Conservation (phyloP, 2,888 invertebrate genomes). For the Tetheella fluctuosa region DNA sequence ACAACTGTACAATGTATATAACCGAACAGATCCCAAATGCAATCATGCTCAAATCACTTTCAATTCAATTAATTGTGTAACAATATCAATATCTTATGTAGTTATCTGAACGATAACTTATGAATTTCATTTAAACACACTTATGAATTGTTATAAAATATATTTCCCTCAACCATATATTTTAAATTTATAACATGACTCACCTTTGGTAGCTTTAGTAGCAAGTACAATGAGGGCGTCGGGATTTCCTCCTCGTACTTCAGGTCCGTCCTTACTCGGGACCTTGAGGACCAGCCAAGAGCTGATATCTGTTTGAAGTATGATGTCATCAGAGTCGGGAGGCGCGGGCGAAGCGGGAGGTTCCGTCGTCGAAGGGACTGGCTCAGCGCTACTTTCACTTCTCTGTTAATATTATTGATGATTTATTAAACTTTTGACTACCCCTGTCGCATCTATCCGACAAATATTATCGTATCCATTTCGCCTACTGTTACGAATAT, state of each 20-base stretch:
- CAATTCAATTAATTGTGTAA: constrained; percentile 14
- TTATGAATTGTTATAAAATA: not conserved
- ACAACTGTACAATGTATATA: not conserved
- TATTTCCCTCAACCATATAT: constrained; percentile 15
- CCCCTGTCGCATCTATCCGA: no score
- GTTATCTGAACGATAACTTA: not conserved
- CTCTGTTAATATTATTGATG: constrained; percentile 42
- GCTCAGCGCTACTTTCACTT: constrained; percentile 68
- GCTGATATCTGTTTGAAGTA: constrained; percentile 92
- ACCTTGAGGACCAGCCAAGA: constrained; percentile 92
- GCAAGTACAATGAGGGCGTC: constrained; percentile 98
- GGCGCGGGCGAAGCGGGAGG: constrained; percentile 36
- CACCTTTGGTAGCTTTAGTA: constrained; percentile 95
- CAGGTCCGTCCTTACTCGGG: constrained; percentile 93
- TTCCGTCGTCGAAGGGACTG: constrained; percentile 39
- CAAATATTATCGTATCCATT: no score
- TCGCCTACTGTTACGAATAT: no score
- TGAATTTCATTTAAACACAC: constrained; percentile 9
- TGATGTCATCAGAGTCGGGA: constrained; percentile 81
- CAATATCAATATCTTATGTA: constrained; percentile 13
- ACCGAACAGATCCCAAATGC: constrained; percentile 7
- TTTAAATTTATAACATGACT: constrained; percentile 11
- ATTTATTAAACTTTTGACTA: no score
- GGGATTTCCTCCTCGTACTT: constrained; percentile 95
- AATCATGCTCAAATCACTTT: constrained; percentile 19